phyloP scores from a whole-genome alignment of 2,113 vertebrate species.

The Cervus canadensis region DNA sequence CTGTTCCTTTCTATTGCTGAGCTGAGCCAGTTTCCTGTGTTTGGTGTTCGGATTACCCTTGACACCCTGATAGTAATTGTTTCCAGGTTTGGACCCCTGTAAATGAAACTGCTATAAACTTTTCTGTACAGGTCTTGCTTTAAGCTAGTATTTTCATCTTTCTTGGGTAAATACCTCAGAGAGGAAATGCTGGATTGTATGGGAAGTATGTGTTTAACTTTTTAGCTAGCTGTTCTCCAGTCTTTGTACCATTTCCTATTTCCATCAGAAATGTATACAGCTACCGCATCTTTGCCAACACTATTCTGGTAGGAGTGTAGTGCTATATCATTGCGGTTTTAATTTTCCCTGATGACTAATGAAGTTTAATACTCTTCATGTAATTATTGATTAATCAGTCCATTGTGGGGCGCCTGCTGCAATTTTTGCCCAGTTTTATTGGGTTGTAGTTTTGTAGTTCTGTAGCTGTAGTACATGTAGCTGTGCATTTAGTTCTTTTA shows the following conservation, averaged over 20 bases:
- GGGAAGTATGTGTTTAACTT: neutral
- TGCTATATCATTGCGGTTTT: neutral
- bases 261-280: neutral
- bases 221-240: neutral
- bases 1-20: neutral
- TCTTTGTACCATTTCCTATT: neutral
- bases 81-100: neutral
- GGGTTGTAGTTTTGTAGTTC: neutral
- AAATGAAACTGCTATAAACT: neutral
- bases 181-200: neutral
- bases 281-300: neutral
- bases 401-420: neutral
- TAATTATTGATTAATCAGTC: too few relatives aligned
- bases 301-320: neutral
- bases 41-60: neutral
- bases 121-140: neutral
- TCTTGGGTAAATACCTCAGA: neutral
- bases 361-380: neutral
- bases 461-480: neutral
- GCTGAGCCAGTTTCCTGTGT: neutral
- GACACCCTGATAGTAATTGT: neutral
- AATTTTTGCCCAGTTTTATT: neutral
- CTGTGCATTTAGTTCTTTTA: neutral
- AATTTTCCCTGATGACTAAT: neutral
- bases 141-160: neutral